phyloP scores from a whole-genome alignment of 2,113 vertebrate genomes.

The Elgaria multicarinata region DNA sequence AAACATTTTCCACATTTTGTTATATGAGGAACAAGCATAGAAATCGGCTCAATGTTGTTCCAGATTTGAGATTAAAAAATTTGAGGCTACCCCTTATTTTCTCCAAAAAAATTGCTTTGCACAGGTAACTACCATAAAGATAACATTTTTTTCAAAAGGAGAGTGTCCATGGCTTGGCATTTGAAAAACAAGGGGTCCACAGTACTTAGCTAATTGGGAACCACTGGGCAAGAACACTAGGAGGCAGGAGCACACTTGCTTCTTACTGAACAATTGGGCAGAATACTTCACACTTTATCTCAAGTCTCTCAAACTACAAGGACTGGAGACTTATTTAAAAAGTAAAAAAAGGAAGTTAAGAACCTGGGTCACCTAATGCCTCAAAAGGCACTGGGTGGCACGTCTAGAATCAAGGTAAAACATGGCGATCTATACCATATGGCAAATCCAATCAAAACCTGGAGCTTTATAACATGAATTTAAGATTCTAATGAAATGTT shows the following conservation, averaged over 20 bases:
- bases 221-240: too few relatives aligned
- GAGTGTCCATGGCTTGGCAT: too few relatives aligned
- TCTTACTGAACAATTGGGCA: not conserved
- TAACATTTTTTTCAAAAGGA: too few relatives aligned
- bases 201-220: too few relatives aligned
- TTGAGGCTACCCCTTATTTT: too few relatives aligned
- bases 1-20: too few relatives aligned
- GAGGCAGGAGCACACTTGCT: not conserved
- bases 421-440: not conserved
- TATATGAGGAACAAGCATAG: too few relatives aligned
- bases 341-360: not conserved
- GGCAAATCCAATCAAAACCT: not conserved
- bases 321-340: not conserved
- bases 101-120: too few relatives aligned
- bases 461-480: not conserved
- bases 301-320: not conserved
- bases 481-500: not conserved
- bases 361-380: not conserved
- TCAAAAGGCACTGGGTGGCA: not conserved
- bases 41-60: too few relatives aligned
- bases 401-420: not conserved
- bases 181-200: too few relatives aligned
- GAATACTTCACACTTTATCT: not conserved
- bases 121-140: too few relatives aligned
- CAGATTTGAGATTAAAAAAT: too few relatives aligned